Conservation (phyloP, 2,113 vertebrate genomes). For the Nettapus auritus region DNA sequence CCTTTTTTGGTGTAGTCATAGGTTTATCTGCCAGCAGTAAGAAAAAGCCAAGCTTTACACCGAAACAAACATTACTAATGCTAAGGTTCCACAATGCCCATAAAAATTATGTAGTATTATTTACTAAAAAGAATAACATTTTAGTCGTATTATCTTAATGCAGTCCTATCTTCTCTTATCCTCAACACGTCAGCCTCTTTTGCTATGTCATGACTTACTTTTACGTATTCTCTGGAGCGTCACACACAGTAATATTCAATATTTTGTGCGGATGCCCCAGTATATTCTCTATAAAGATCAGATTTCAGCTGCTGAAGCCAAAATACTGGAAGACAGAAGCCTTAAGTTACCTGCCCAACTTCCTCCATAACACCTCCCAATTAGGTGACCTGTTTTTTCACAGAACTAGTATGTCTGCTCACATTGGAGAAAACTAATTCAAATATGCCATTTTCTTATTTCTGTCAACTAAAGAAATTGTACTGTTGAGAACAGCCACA, state of each 20-base stretch:
- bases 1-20: constrained; percentile 86
- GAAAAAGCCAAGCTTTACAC: constrained; percentile 14
- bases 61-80: neutral
- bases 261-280: neutral
- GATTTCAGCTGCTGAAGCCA: neutral
- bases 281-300: neutral
- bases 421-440: neutral
- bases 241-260: neutral
- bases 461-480: neutral
- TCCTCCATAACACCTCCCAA: neutral
- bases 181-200: neutral
- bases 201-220: neutral
- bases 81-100: neutral
- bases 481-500: neutral
- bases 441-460: neutral
- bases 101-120: neutral
- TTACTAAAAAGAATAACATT: neutral
- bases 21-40: constrained; percentile 85
- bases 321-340: neutral
- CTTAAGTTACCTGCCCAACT: neutral
- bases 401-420: neutral
- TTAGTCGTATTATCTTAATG: neutral
- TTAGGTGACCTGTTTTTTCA: neutral
- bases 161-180: neutral
- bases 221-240: neutral